Base-by-base conservation (phyloP, 1,140 invertebrate species). In the Aphelinus atriplicis region DNA sequence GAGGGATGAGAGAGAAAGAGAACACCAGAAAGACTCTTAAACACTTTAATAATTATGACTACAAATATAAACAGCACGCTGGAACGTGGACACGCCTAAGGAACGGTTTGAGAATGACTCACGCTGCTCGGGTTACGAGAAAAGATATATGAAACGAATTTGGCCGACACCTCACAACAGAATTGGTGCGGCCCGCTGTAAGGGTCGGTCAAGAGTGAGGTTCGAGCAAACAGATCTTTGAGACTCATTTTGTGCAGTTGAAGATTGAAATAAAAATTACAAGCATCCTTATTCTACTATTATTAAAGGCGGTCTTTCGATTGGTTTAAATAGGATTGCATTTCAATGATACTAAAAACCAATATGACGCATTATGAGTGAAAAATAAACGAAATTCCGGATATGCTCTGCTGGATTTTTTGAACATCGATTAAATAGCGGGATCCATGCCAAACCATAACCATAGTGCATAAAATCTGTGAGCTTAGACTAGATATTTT, bases 281-380 rank as follows among this genome's bases (percentile, higher is more conserved):
- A 3, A 57, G 26, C 56, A n/a, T 7, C 3, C 10, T 3, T 57
- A 10, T 57, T 57, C 10, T 57, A 57, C 56, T 10, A 7, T 57
- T 57, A 10, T 57, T 57, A n/a, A 57, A n/a, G 56, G 9, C 56
- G 56, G 7, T 57, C 56, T 57, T 57, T 57, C 56, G 56, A 57
- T 57, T 57, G 56, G 56, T 10, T 7, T n/a, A 7, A n/a, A 3
- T n/a, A 57, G 56, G 10, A 57, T 57, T 57, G 56, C 56, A 57
- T 7, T 10, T 3, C 26, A 57, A 57, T 5, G 26, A 57, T n/a
- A 10, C 10, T n/a, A 57, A 57, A 7, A 57, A 57, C 56, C 56
- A 57, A 57, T 57, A 57, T 57, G 56, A n/a, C 26, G 56, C 56
- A 10, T 57, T 57, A 10, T 57, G 26, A 57, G 3, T 57, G 26